Base-by-base conservation (phyloP, 1,140 invertebrate genomes). In the Reticulitermes speratus region DNA sequence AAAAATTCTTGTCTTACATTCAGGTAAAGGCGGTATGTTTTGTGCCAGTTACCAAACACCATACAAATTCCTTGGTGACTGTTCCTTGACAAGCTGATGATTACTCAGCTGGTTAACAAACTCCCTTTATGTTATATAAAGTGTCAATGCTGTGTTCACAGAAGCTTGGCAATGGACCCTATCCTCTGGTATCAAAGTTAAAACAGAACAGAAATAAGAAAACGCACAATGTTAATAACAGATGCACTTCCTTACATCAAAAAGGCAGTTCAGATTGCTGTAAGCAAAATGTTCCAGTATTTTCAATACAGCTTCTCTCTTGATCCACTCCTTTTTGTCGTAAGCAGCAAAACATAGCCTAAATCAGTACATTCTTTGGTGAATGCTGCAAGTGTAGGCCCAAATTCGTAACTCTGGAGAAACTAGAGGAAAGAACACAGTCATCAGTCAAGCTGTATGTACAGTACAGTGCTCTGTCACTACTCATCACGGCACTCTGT, bases 241-340 rank as follows among this genome's bases (percentile, higher is more conserved):
- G 12, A 52, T 23, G 52, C 3, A 84, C 23, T 45, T 16, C 19
- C 84, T 25, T 59, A 84, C 84, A 30, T 52, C 7, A 84, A 84
- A 84, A 25, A 84, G 55, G 16, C 25, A 32, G 19, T 23, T 45
- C 48, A 55, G 45, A 30, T 84, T 16, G 7, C n/a, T 84, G 6
- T 32, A 1, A 32, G 84, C 32, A 30, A 84, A 84, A 52, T 84
- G 84, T 16, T 84, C 38, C 84, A 84, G 19, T 52, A 84, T 84
- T 11, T 84, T 84, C 8, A 59, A 21, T 21, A 84, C 8, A 55
- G 3, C 25, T 9, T 84, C 84, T 52, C 55, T 84, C 84, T 52
- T 84, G 84, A 84, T 52, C 48, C 84, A 11, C 21, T 84, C 48
- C 48, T 84, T 84, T 32, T 55, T 52, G 45, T 45, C 7, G 84